A percentile compares a stretch with the other conserved stretches of the same genome.
phyloP scores from a whole-genome alignment of 2,888 invertebrate genomes.

The Sympetrum striolatum region DNA sequence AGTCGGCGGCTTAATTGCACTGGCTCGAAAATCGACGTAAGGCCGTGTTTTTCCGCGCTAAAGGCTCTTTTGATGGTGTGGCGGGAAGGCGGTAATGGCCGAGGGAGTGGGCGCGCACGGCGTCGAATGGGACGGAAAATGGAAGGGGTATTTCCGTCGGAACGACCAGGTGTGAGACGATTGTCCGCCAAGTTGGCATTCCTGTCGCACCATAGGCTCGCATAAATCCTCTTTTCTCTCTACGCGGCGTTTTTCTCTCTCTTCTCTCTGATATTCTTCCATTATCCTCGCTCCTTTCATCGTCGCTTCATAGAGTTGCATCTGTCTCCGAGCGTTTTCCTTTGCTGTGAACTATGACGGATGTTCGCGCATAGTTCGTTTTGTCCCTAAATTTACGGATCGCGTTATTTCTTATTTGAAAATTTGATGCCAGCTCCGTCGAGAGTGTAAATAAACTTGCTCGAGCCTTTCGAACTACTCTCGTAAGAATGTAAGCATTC shows the following conservation, averaged over 20 bases:
- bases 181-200: conserved; percentile 42
- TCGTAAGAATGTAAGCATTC: no score
- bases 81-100: neutral
- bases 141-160: conserved; percentile 26
- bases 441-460: no score
- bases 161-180: conserved; percentile 34
- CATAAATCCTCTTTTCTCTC: conserved; percentile 30
- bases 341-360: neutral
- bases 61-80: neutral
- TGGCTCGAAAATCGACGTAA: neutral
- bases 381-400: no score
- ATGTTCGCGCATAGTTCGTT: no score
- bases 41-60: neutral
- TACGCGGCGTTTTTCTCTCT: neutral
- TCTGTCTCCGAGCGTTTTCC: neutral
- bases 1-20: neutral
- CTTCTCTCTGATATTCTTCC: neutral
- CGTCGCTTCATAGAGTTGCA: neutral
- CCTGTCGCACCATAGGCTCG: conserved; percentile 37
- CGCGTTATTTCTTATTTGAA: no score
- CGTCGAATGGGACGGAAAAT: neutral
- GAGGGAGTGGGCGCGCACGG: neutral
- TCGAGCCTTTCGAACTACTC: no score
- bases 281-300: neutral
- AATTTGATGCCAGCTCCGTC: no score